phyloP scores from a whole-genome alignment of 2,797 vertebrate genomes.

The Poecilia wingei region DNA sequence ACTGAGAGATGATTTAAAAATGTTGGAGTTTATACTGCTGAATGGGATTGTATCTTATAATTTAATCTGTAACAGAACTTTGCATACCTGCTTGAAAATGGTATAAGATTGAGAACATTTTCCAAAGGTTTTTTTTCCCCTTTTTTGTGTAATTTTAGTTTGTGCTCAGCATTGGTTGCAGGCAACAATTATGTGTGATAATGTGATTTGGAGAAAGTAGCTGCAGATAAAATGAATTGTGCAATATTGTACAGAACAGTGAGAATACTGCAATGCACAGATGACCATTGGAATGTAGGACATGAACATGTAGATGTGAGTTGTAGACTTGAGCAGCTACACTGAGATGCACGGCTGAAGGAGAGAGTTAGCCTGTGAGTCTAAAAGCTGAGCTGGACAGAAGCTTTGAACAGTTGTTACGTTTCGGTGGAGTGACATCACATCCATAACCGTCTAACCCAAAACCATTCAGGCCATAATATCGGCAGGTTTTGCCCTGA shows the following conservation, averaged over 20 bases:
- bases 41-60: slow-evolving; percentile 48
- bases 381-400: slow-evolving; percentile 1
- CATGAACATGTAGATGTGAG: slow-evolving; percentile 46
- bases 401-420: neutral
- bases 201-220: slow-evolving; percentile 38
- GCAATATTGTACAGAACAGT: slow-evolving; percentile 81
- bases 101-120: slow-evolving; percentile 8
- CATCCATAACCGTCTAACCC: neutral
- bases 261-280: slow-evolving; percentile 74
- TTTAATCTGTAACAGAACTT: slow-evolving; percentile 35
- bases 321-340: slow-evolving; percentile 45
- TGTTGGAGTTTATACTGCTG: slow-evolving; percentile 39
- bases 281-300: slow-evolving; percentile 83
- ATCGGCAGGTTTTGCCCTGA: neutral
- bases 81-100: slow-evolving; percentile 37
- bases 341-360: slow-evolving; percentile 39
- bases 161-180: slow-evolving; percentile 54
- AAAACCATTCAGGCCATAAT: neutral
- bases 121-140: slow-evolving; percentile 8
- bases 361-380: slow-evolving; percentile 35
- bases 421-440: neutral
- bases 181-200: slow-evolving; percentile 45
- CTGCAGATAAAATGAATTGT: slow-evolving; percentile 64
- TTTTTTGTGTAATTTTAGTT: slow-evolving; percentile 37
- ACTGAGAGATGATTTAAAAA: neutral